phyloP scores from a whole-genome alignment of 1,140 invertebrate species.

The Cydia fagiglandana region DNA sequence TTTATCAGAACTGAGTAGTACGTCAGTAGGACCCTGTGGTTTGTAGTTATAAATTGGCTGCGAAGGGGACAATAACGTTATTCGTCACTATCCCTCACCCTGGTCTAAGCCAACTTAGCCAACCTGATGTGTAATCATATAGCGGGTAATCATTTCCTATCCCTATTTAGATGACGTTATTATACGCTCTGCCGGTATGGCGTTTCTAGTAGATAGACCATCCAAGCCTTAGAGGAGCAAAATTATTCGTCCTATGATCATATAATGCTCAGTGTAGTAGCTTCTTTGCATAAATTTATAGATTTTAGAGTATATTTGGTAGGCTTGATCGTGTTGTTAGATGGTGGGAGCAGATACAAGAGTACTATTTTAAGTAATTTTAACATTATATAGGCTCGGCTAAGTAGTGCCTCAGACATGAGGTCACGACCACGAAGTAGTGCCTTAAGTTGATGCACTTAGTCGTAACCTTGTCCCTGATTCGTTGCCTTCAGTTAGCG shows the following conservation, averaged over 20 bases:
- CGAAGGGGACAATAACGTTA: background rate
- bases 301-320: background rate
- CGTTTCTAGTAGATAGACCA: background rate
- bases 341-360: constrained; percentile 51
- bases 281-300: background rate
- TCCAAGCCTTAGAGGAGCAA: background rate
- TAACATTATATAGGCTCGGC: constrained; percentile 46
- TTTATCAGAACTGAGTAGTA: background rate
- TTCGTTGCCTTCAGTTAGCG: background rate
- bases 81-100: background rate
- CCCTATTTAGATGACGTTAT: background rate
- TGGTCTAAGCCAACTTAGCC: background rate
- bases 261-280: background rate
- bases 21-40: background rate
- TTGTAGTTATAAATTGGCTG: background rate
- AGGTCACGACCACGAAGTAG: no score
- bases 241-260: background rate
- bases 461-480: constrained; percentile 41
- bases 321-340: constrained; percentile 41
- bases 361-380: constrained; percentile 42
- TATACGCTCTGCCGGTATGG: background rate
- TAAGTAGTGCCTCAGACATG: constrained; percentile 46
- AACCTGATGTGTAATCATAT: background rate
- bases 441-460: constrained; percentile 55
- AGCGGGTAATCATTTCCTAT: background rate